Evolutionary conservation across 2,888 invertebrate species (phyloP).

Genomic region (Drosophila vallismaia): DNA sequence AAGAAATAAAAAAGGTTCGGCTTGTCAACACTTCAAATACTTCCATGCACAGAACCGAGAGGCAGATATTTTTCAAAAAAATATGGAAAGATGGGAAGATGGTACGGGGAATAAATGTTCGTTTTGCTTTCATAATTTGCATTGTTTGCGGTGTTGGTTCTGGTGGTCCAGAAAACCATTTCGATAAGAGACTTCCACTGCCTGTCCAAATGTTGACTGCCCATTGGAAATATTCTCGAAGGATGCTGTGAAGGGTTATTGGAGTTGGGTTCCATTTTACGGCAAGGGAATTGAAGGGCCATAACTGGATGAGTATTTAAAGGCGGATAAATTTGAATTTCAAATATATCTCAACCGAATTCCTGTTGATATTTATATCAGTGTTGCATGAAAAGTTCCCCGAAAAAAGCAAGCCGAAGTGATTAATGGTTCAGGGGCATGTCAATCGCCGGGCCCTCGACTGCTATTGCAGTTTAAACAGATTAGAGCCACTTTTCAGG

Average conservation of each 20-base stretch:
- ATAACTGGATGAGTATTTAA: not conserved
- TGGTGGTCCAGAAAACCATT: conserved; percentile 49
- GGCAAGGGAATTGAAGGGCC: conserved; percentile 10
- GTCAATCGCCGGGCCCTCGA: conserved; percentile 58
- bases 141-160: conserved; percentile 67
- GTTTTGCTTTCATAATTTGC: conserved; percentile 74
- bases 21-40: conserved; percentile 63
- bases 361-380: conserved; percentile 4
- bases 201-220: conserved; percentile 31
- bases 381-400: conserved; percentile 19
- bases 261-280: conserved; percentile 9
- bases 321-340: not conserved
- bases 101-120: conserved; percentile 43
- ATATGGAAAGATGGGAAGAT: not conserved
- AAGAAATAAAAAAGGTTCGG: conserved; percentile 35
- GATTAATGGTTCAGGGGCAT: conserved; percentile 75
- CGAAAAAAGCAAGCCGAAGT: conserved; percentile 49
- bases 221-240: conserved; percentile 28
- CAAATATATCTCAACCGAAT: not conserved
- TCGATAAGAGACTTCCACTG: conserved; percentile 37
- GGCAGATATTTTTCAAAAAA: not conserved
- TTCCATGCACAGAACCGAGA: conserved; percentile 2
- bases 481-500: conserved; percentile 74
- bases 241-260: not conserved
- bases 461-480: conserved; percentile 73